Evolutionary conservation across 2,113 vertebrate species (phyloP), one percentile per base, ranked within the genome.

Genomic region (Gnathonemus echidnorhynchus): DNA sequence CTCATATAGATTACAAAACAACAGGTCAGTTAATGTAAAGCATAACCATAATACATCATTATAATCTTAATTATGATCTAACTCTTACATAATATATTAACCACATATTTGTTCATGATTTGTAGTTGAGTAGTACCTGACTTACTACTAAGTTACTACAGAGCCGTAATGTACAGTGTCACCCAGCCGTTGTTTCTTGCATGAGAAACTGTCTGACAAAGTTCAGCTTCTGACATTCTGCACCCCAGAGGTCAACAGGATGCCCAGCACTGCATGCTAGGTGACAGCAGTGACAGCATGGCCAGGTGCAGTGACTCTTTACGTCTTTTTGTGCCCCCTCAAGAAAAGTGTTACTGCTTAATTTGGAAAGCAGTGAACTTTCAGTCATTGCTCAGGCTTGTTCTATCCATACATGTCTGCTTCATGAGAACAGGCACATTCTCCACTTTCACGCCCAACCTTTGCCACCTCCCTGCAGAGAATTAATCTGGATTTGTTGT

Each of bases 401-500:
- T 39, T 87, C 27, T 80, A 21, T 21, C 58, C 49, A 89, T 86
- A 58, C 89, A 21, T 39, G 45, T 62, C 49, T 35, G 66, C 62
- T 90, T 91, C 91, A 35, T 89, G 46, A 90, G 88, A 89, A 74
- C 80, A 27, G 50, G 85, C 91, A 92, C 90, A 90, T 91, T 91
- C 50, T n/a, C 53, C 70, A n/a, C 58, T 31, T 17, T 50, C 49
- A 19, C 24, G 27, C 27, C 56, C 66, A 74, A 74, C 66, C 66
- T 35, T 35, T 74, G 66, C 86, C 62, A 70, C 85, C 19, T 50
- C 50, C 62, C 8, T 86, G 70, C 62, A 17, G 88, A 90, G 91
- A 96, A 94, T 94, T 96, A 95, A 96, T 95, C 94, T 58, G 93
- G 95, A 96, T 96, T 96, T 96, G 95, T 94, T 95, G 94, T 93